Percentiles rank a stretch among this genome's conserved stretches.
Evolutionary conservation across 2,113 vertebrate genomes (phyloP).

Genomic region (Pristiophorus japonicus): DNA sequence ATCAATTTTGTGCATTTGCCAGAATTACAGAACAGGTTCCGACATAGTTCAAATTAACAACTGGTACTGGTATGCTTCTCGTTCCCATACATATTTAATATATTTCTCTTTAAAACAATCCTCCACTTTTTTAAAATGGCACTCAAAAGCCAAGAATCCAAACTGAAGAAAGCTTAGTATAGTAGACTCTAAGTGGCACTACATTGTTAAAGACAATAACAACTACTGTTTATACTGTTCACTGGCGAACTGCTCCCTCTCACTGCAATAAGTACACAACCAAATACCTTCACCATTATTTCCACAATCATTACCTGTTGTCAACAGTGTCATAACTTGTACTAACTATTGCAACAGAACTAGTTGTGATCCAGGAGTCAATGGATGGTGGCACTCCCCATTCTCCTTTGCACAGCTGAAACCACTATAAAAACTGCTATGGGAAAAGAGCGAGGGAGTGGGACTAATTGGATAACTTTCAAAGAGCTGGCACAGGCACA

Average conservation of each 20-base stretch:
- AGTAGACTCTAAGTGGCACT: background rate
- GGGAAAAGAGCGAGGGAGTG: background rate
- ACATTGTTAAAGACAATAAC: too few relatives aligned
- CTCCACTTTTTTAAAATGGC: background rate
- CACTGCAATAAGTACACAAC: background rate
- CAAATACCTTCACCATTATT: background rate
- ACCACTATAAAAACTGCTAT: background rate
- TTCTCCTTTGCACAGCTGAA: background rate
- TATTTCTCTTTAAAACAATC: background rate
- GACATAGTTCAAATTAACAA: background rate
- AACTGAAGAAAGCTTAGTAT: background rate
- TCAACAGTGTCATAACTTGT: background rate
- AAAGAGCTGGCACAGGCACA: background rate
- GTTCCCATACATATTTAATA: background rate
- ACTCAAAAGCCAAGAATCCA: background rate
- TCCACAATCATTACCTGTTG: background rate
- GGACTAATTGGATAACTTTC: background rate
- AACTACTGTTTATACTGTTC: too few relatives aligned
- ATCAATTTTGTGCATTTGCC: background rate
- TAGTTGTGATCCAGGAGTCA: background rate
- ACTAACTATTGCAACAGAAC: background rate
- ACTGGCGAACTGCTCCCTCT: too few relatives aligned
- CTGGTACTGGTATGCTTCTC: background rate
- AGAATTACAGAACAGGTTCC: background rate
- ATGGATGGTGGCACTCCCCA: background rate